phyloP scores from a whole-genome alignment of 2,797 vertebrate species.

The Acipenser ruthenus region DNA sequence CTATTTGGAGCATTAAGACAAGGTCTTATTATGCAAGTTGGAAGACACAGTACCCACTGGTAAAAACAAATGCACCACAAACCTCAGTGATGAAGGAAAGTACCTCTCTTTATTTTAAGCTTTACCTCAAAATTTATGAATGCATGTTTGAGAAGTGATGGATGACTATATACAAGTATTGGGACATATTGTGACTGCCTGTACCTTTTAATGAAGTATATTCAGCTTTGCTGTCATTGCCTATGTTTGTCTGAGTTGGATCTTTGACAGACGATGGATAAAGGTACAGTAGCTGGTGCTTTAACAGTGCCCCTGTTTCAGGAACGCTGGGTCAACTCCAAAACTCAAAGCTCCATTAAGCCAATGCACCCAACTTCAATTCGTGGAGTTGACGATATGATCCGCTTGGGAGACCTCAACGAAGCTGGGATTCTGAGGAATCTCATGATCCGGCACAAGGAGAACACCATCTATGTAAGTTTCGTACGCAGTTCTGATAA shows the following conservation, averaged over 20 bases:
- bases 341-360: slow-evolving; percentile 43
- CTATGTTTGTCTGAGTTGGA: too few species aligned
- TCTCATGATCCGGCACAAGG: slow-evolving; percentile 83
- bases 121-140: not conserved
- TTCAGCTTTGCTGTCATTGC: too few species aligned
- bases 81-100: not conserved
- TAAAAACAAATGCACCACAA: not conserved
- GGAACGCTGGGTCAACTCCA: slow-evolving; percentile 76
- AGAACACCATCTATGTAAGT: slow-evolving; percentile 89
- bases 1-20: too few species aligned
- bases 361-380: slow-evolving; percentile 84
- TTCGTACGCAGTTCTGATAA: not conserved
- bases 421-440: slow-evolving; percentile 91
- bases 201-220: too few species aligned
- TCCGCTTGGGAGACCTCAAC: slow-evolving; percentile 78
- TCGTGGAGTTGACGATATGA: slow-evolving; percentile 92
- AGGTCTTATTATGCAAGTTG: too few species aligned
- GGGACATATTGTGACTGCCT: too few species aligned
- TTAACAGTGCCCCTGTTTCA: slow-evolving; percentile 31
- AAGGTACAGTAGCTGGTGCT: too few species aligned
- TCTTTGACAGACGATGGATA: too few species aligned
- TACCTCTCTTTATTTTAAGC: not conserved
- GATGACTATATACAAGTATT: too few species aligned
- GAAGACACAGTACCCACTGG: too few species aligned
- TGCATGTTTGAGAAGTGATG: not conserved